A percentile compares a stretch with the other conserved stretches of the same genome.
phyloP scores from a whole-genome alignment of 2,797 vertebrate genomes.

The Pipistrellus pygmaeus region DNA sequence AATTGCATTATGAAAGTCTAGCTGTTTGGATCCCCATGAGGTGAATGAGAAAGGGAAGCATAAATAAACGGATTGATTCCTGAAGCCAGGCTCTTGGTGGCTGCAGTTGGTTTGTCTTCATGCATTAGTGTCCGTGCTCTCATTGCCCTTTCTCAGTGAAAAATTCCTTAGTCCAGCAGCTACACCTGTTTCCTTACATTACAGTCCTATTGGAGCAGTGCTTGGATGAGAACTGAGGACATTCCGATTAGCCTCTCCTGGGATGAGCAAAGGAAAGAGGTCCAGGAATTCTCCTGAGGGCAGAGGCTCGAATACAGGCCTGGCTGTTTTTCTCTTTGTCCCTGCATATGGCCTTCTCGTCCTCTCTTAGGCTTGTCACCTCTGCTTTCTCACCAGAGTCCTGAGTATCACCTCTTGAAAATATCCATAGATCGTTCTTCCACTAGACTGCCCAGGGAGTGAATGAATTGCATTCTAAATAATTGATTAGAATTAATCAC shows the following conservation, averaged over 20 bases:
- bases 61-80: constrained; percentile 39
- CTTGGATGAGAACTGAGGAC: background rate
- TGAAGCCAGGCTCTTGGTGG: background rate
- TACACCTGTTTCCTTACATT: constrained; percentile 23
- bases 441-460: background rate
- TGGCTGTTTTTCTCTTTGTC: background rate
- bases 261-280: background rate
- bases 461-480: background rate
- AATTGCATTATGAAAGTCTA: constrained; percentile 66
- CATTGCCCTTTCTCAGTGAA: constrained; percentile 12
- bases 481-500: constrained; percentile 13
- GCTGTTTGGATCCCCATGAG: constrained; percentile 36
- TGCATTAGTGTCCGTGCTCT: constrained; percentile 30
- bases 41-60: constrained; percentile 50
- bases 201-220: background rate
- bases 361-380: background rate
- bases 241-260: background rate
- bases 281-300: background rate
- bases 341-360: accelerated
- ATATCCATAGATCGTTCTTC: background rate
- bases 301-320: too few species aligned
- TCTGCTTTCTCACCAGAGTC: background rate
- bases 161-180: constrained; percentile 20
- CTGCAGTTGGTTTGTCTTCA: constrained; percentile 46
- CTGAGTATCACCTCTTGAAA: background rate